Evolutionary conservation across 2,113 vertebrate genomes (phyloP), one percentile per base, ranked within the genome.

Genomic region (Salvelinus sp.): DNA sequence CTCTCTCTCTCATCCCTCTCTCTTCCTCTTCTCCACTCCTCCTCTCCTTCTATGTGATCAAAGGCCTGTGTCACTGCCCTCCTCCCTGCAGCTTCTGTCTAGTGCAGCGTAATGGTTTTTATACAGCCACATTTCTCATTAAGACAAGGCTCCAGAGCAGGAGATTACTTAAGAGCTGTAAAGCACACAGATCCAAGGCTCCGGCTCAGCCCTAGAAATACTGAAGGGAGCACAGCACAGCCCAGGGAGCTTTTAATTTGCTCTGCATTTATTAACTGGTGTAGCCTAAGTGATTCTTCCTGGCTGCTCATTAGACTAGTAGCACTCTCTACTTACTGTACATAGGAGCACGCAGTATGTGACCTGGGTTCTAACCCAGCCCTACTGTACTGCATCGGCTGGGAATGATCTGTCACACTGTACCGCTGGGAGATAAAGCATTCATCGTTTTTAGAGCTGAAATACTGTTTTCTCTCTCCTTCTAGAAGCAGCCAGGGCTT

Each of bases 401-500:
- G 54, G 54, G 54, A 57, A 57, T 44, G 7, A 44, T 16, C 54
- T 57, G 13, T 57, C 13, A 57, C 18, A 6, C 54, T 57, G 18
- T 57, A 20, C 54, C 13, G 16, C 16, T 57, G 54, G 6, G 54
- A 20, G 16, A 57, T 18, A 20, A 57, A 57, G 54, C 18, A 20
- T 12, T 57, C 50, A 57, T 13, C 0, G 3, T 57, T 4, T 57
- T 57, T 6, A 20, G 18, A 57, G 14, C 54, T 57, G 13, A 57
- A 16, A 20, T 57, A 57, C 4, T 57, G 18, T 62, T 60, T 48
- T 70, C 33, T 50, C 5, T 76, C 73, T 80, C 82, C 82, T 66
- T 50, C n/a, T 88, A 99, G 98, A 95, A 99, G 97, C 95, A 99
- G 95, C 88, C 97, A 99, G 84, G 98, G 98, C 82, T 99, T 99